These are phyloP conservation scores for Dicerorhinus sumatrensis DNA, from an alignment of 2,113 vertebrate genomes.

Conservation along the genomic window DNA sequence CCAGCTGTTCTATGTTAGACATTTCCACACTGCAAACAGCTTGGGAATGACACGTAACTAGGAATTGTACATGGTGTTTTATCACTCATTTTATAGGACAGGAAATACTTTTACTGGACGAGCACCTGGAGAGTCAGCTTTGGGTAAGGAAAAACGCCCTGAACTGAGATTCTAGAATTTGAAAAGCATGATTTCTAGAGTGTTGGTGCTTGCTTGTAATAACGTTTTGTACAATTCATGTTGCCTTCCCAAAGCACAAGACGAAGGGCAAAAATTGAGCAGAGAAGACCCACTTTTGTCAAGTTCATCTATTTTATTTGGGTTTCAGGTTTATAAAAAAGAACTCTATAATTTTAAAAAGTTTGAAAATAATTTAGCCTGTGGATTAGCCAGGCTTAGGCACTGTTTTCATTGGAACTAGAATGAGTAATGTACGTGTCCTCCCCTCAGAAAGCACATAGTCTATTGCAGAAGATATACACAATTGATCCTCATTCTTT, in stretches of 20 bases:
- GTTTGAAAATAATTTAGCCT: background rate
- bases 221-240: accelerated
- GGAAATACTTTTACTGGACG: background rate
- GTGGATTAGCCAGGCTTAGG: no score
- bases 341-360: no score
- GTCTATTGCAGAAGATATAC: accelerated
- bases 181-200: background rate
- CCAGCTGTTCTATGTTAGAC: constrained; percentile 40
- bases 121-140: no score
- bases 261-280: background rate
- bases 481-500: accelerated
- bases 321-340: background rate
- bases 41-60: background rate
- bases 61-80: accelerated
- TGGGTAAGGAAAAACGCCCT: accelerated
- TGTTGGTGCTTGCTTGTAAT: accelerated
- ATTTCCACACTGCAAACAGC: background rate
- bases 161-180: background rate
- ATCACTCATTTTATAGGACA: background rate
- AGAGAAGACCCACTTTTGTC: background rate
- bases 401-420: accelerated
- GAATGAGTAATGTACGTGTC: accelerated
- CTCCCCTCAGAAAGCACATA: background rate
- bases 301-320: no score
- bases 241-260: background rate